phyloP scores from a whole-genome alignment of 2,113 vertebrate genomes.

The Scopus umbretta region DNA sequence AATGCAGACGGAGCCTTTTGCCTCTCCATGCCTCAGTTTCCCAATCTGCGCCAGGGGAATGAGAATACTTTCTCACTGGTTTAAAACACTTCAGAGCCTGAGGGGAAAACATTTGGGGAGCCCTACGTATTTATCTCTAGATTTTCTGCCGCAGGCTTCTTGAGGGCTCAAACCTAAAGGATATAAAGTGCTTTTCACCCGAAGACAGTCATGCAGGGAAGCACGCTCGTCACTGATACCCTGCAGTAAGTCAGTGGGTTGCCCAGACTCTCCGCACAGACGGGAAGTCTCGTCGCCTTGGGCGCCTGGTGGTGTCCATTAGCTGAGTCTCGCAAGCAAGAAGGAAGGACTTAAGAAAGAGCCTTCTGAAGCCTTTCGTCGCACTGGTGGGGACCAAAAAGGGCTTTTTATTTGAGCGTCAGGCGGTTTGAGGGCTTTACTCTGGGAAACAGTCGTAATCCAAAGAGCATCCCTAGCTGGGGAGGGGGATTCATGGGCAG shows the following conservation, averaged over 20 bases:
- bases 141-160: not conserved
- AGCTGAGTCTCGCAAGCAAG: not conserved
- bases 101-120: not conserved
- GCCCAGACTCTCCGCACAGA: conserved; percentile 1
- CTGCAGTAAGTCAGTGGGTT: not conserved
- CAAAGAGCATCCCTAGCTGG: not conserved
- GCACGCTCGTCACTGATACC: not conserved
- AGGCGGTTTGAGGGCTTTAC: not conserved
- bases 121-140: rapidly evolving
- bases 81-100: not conserved
- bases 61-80: not conserved
- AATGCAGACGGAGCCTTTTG: not conserved
- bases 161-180: not conserved
- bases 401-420: not conserved
- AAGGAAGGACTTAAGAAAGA: conserved; percentile 21
- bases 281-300: conserved; percentile 20
- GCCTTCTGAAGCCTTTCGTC: not conserved
- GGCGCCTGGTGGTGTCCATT: not conserved
- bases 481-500: not conserved
- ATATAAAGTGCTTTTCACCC: not conserved
- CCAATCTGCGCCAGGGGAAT: rapidly evolving
- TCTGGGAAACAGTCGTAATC: not conserved
- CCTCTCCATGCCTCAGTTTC: not conserved
- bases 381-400: not conserved
- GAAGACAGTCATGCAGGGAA: not conserved